Conservation (phyloP, 1,140 invertebrate genomes). For the Aphelinus atriplicis region DNA sequence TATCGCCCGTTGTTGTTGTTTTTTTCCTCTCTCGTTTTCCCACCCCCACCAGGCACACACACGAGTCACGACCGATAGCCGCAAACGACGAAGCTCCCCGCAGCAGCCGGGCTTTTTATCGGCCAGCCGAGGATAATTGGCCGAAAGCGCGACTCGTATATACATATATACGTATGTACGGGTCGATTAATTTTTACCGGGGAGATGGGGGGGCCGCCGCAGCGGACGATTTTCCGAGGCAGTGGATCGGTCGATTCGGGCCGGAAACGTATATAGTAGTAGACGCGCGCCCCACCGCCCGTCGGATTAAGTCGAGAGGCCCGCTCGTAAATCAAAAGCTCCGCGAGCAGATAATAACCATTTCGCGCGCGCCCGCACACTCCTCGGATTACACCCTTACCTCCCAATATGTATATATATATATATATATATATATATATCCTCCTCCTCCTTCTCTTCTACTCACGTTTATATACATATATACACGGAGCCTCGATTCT, state of each 20-base stretch:
- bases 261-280: slow-evolving; percentile 34
- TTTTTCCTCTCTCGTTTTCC: neutral
- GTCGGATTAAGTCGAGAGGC: slow-evolving; percentile 52
- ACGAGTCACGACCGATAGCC: too few relatives aligned
- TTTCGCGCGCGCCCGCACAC: slow-evolving; percentile 54
- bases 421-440: too few relatives aligned
- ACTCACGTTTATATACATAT: too few relatives aligned
- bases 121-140: slow-evolving; percentile 16
- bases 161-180: neutral
- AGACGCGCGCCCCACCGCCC: slow-evolving; percentile 34
- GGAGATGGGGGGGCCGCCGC: neutral
- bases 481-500: too few relatives aligned
- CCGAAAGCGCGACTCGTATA: neutral
- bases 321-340: slow-evolving; percentile 57
- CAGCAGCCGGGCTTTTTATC: neutral
- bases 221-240: slow-evolving; percentile 2
- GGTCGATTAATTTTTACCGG: slow-evolving; percentile 18
- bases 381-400: too few relatives aligned
- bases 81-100: neutral
- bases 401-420: too few relatives aligned
- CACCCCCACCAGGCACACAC: too few relatives aligned
- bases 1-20: neutral
- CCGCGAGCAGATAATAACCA: slow-evolving; percentile 58
- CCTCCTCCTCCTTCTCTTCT: too few relatives aligned
- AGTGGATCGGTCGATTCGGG: neutral